These are phyloP conservation scores for Oncorhynchus gorbuscha DNA, from an alignment of 2,113 vertebrate genomes.

Conservation along the genomic window DNA sequence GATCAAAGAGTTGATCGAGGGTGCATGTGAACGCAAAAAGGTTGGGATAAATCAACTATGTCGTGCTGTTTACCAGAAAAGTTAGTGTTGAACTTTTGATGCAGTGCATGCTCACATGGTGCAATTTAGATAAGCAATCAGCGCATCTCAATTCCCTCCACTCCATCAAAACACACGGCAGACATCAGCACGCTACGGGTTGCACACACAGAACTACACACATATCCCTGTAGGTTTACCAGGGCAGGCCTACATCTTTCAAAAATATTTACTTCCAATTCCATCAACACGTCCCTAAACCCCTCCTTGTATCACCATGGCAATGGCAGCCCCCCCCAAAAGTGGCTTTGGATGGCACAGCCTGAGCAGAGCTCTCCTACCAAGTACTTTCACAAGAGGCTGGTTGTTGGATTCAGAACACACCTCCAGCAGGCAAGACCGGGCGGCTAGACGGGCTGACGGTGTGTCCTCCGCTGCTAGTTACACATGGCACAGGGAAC, in stretches of 20 bases:
- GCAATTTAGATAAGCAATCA: too few relatives aligned
- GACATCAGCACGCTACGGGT: not conserved
- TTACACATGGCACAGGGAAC: conserved; percentile 20
- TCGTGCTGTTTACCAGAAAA: too few relatives aligned
- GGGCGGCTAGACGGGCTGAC: not conserved
- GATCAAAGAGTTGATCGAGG: too few relatives aligned
- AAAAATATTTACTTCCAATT: conserved; percentile 21
- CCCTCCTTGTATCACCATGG: conserved; percentile 19
- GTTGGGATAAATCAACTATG: too few relatives aligned
- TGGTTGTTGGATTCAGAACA: conserved; percentile 57
- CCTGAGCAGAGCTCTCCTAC: conserved; percentile 20
- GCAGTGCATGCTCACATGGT: too few relatives aligned
- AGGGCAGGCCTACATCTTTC: not conserved
- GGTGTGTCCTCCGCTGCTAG: conserved; percentile 27
- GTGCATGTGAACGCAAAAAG: too few relatives aligned
- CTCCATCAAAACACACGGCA: too few relatives aligned
- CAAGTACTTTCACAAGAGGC: conserved; percentile 63
- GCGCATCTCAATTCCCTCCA: too few relatives aligned
- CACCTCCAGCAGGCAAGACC: conserved; percentile 45
- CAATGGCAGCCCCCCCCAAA: conserved; percentile 41
- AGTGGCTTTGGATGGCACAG: conserved; percentile 39
- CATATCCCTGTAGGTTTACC: conserved; percentile 6
- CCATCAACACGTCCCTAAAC: conserved; percentile 19
- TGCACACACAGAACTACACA: not conserved
- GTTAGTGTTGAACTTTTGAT: too few relatives aligned